Base-by-base conservation (phyloP, 2,888 invertebrate species). In the Caenorhabditis sulstoni region DNA sequence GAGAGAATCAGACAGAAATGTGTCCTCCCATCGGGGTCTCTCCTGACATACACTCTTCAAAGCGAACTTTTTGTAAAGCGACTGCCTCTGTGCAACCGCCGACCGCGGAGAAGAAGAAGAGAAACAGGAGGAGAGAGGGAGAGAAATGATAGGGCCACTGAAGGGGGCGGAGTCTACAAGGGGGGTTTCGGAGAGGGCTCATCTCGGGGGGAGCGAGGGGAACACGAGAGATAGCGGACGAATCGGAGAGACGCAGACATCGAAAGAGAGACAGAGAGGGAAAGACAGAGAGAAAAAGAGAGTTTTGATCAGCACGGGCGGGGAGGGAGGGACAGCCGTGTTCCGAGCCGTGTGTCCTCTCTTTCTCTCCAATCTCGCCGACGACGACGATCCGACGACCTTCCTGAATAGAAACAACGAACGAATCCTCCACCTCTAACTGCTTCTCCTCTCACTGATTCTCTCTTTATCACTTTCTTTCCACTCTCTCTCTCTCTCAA, bases 31-130 rank as follows among this genome's bases (percentile, higher is more conserved):
- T 57, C 12, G 9, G 9, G 35, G 22, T 16, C 55, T 29, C 55
- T 35, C 29, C 29, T 29, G 29, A 29, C 29, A 50, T 18, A 50
- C 18, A 50, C 55, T 16, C 55, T 14, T 4, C 29, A 55, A 55
- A 35, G 39, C 18, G 52, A 52, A 52, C 52, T 52, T 52, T 52
- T 52, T 52, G 52, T 52, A 52, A 52, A 52, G 52, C 52, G 29
- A 11, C 14, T 5, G 12, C 12, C n/a, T n/a, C n/a, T n/a, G n/a
- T n/a, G n/a, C n/a, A 37, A 37, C 11, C 37, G 37, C 37, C 11
- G 37, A 37, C 37, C 7, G 41, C 22, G 22, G 49, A 14, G 12
- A 22, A 29, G n/a, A 23, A 23, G 29, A 52, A 14, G 52, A 22
- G 52, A 52, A 52, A 52, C 22, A 22, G 22, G 9, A 29, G 29